Percentiles rank a stretch among this genome's conserved stretches.
Evolutionary conservation across 2,797 vertebrate genomes (phyloP).

Genomic region (Molossus alvarezi): DNA sequence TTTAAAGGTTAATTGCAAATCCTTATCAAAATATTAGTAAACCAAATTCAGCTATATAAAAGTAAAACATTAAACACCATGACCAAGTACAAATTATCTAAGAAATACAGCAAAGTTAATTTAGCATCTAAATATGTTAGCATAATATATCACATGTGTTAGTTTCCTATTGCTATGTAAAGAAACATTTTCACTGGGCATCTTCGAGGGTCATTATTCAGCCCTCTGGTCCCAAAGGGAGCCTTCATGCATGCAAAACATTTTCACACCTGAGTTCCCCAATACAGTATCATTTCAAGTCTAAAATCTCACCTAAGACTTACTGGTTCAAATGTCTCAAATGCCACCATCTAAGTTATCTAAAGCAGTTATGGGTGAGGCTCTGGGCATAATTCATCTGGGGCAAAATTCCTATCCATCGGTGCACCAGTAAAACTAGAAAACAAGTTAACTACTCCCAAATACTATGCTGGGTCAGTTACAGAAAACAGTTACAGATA

Average conservation of each 20-base stretch:
- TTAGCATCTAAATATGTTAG: neutral
- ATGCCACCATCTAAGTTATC: neutral
- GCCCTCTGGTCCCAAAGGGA: neutral
- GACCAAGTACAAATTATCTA: neutral
- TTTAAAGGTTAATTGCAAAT: slow-evolving; percentile 49
- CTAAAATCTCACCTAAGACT: neutral
- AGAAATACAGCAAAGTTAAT: neutral
- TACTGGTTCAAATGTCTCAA: neutral
- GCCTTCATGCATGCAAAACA: neutral
- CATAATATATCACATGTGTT: neutral
- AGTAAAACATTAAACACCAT: neutral
- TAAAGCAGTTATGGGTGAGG: neutral
- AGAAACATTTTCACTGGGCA: neutral
- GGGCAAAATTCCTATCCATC: neutral
- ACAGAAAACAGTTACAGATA: neutral
- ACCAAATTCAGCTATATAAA: neutral
- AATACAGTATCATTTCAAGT: neutral
- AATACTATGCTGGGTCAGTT: neutral
- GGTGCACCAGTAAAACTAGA: neutral
- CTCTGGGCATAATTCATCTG: neutral
- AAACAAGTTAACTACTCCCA: neutral
- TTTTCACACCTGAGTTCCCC: neutral
- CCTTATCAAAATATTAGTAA: slow-evolving; percentile 25
- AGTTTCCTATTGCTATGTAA: neutral
- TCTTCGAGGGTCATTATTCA: neutral